Conservation (phyloP, 2,888 invertebrate species). For the Ceramica pisi region DNA sequence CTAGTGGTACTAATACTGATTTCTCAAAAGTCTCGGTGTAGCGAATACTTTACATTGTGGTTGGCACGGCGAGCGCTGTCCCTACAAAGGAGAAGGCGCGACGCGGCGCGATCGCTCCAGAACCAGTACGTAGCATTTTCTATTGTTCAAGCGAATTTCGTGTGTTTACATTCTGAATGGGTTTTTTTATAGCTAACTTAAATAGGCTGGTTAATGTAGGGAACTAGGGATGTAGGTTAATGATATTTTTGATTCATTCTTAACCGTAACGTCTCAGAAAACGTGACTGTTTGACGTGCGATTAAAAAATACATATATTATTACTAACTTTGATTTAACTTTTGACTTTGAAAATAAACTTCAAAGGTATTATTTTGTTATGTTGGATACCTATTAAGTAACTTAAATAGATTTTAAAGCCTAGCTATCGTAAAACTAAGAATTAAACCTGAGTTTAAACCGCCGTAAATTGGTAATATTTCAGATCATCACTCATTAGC, state of each 20-base stretch:
- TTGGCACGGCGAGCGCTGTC: conserved; percentile 58
- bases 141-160: conserved; percentile 16
- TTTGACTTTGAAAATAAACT: too few relatives aligned
- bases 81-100: conserved; percentile 51
- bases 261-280: background rate
- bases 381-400: too few relatives aligned
- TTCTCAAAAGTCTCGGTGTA: conserved; percentile 21
- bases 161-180: conserved; percentile 1
- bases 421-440: conserved; percentile 12
- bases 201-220: background rate
- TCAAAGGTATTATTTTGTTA: too few relatives aligned
- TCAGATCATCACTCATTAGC: conserved; percentile 37
- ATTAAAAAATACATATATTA: too few relatives aligned
- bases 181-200: background rate
- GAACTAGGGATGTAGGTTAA: conserved; percentile 10
- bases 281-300: background rate
- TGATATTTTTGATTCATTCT: conserved; percentile 4
- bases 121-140: conserved; percentile 28
- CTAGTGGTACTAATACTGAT: too few relatives aligned
- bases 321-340: too few relatives aligned
- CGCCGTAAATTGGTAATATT: conserved; percentile 16
- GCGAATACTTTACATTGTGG: conserved; percentile 39
- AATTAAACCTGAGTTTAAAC: conserved; percentile 21
- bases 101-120: conserved; percentile 39
- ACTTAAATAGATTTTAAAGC: too few relatives aligned